These are phyloP conservation scores for Parotocinclus haroldoi DNA, from an alignment of 2,797 vertebrate species.

Conservation along the genomic window DNA sequence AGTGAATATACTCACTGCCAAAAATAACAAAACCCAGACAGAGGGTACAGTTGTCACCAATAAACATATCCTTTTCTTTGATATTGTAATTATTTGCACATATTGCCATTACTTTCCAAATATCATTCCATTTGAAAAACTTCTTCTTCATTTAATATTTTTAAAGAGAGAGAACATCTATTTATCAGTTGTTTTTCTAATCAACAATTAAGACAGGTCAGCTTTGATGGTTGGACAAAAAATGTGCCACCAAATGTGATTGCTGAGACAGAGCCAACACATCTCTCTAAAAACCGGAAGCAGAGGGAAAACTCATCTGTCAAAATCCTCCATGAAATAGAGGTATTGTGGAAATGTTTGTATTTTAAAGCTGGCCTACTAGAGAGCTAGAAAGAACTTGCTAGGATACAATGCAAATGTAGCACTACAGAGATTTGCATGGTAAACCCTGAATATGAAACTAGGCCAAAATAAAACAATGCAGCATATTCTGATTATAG, in stretches of 20 bases:
- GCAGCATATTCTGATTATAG: neutral
- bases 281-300: slow-evolving; percentile 39
- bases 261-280: slow-evolving; percentile 58
- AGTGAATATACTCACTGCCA: too few species aligned
- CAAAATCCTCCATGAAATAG: neutral
- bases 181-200: slow-evolving; percentile 40
- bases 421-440: slow-evolving; percentile 27
- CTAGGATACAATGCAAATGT: slow-evolving; percentile 10
- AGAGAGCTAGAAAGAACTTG: neutral
- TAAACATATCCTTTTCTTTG: too few species aligned
- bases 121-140: too few species aligned
- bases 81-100: too few species aligned
- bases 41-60: too few species aligned
- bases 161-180: too few species aligned
- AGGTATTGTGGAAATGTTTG: neutral
- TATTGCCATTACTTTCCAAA: too few species aligned
- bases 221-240: slow-evolving; percentile 56
- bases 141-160: too few species aligned
- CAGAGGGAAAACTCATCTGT: slow-evolving; percentile 9
- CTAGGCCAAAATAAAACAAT: neutral
- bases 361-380: neutral
- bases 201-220: slow-evolving; percentile 64
- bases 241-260: slow-evolving; percentile 56
- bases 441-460: neutral
- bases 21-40: too few species aligned